A percentile compares a stretch with the other conserved stretches of the same genome.
phyloP scores from a whole-genome alignment of 2,888 invertebrate genomes.

The Napeogenes inachia region DNA sequence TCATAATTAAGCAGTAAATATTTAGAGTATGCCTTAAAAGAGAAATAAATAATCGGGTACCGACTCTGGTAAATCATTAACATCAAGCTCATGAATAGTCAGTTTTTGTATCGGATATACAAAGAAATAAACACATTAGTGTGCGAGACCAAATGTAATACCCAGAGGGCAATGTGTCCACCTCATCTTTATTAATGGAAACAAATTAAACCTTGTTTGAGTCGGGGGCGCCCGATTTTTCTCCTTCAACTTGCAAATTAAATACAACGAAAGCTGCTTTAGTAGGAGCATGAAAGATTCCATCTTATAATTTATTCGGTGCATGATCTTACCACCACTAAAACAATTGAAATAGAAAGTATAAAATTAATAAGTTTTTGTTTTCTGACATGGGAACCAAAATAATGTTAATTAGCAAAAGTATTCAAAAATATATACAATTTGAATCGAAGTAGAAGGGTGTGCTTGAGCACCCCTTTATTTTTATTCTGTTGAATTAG shows the following conservation, averaged over 20 bases:
- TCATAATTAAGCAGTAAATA: too few relatives aligned
- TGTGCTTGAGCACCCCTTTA: conserved; percentile 29
- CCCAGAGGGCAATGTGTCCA: conserved; percentile 50
- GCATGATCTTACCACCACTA: neutral
- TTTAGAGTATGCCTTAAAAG: too few relatives aligned
- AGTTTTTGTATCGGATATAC: conserved; percentile 29
- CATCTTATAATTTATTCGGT: conserved; percentile 18
- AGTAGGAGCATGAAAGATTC: conserved; percentile 25
- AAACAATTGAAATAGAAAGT: too few relatives aligned
- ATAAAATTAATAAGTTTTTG: too few relatives aligned
- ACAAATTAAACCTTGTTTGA: conserved; percentile 66
- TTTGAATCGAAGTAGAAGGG: neutral
- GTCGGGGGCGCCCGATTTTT: conserved; percentile 56
- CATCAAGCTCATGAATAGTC: conserved; percentile 34
- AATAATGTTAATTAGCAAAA: too few relatives aligned
- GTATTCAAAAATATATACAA: neutral
- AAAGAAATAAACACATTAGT: conserved; percentile 35
- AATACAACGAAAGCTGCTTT: conserved; percentile 69
- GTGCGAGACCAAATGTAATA: conserved; percentile 38
- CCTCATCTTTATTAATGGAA: conserved; percentile 67
- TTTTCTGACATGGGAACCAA: too few relatives aligned
- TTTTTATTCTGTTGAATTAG: conserved; percentile 45
- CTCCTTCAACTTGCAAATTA: conserved; percentile 63
- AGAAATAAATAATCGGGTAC: too few relatives aligned
- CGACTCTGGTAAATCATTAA: conserved; percentile 23